Evolutionary conservation across 23 tunicate species (phyloP).

Genomic region (Ascidia mentula): DNA sequence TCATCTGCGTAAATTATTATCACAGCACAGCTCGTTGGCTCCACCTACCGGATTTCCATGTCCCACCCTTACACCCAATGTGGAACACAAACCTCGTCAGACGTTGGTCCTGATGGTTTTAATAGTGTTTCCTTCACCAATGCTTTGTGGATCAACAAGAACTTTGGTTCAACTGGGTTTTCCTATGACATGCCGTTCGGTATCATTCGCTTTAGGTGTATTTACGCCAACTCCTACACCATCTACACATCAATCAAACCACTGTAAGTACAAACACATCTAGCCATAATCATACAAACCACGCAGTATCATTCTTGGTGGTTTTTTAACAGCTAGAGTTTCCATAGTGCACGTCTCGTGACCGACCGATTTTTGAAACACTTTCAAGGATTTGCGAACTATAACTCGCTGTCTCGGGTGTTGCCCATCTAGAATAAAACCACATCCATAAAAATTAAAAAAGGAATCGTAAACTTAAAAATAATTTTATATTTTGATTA

Average conservation of each 20-base stretch:
- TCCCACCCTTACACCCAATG: neutral
- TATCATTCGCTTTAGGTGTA: constrained; percentile 29
- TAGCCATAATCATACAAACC: too few relatives aligned
- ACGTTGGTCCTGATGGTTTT: neutral
- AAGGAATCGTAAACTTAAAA: too few relatives aligned
- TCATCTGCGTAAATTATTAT: too few relatives aligned
- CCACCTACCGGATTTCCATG: neutral
- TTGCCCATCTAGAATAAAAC: too few relatives aligned
- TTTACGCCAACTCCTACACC: constrained; percentile 15
- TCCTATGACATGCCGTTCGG: constrained; percentile 23
- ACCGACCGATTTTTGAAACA: too few relatives aligned
- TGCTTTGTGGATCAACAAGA: constrained; percentile 2
- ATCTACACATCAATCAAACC: neutral
- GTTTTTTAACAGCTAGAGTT: too few relatives aligned
- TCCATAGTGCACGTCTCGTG: too few relatives aligned
- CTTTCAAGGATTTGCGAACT: too few relatives aligned
- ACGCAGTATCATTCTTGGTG: too few relatives aligned
- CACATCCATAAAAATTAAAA: too few relatives aligned
- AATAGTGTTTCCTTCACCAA: constrained; percentile 6
- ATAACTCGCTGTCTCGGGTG: too few relatives aligned
- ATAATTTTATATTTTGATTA: too few relatives aligned
- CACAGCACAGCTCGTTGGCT: neutral
- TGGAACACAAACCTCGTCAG: neutral
- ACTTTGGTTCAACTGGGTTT: neutral
- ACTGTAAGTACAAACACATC: neutral